These are phyloP conservation scores for Apaloderma vittatum DNA, from an alignment of 2,113 vertebrate genomes.

Conservation along the genomic window DNA sequence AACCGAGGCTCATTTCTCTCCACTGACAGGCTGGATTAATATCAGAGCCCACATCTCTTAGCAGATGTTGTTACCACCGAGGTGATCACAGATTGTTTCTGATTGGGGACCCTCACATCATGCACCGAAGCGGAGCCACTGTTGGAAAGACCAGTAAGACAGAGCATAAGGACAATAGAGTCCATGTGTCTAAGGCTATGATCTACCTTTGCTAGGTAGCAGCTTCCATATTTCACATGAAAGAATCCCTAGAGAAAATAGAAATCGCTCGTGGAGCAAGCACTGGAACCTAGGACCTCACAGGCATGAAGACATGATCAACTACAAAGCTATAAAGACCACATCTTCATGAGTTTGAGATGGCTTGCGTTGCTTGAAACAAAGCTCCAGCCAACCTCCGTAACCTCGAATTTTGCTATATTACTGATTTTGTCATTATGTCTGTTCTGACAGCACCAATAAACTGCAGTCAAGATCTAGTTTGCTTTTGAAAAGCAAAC, in stretches of 20 bases:
- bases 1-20: background rate
- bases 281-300: background rate
- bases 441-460: background rate
- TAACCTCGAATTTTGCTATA: background rate
- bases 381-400: background rate
- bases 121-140: background rate
- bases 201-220: background rate
- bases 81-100: background rate
- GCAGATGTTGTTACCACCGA: background rate
- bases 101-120: background rate
- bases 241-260: background rate
- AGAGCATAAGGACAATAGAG: background rate
- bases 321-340: background rate
- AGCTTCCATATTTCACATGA: background rate
- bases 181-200: background rate
- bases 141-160: background rate
- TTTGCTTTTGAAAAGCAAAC: background rate
- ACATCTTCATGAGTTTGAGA: background rate
- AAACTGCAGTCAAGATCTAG: background rate
- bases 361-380: background rate
- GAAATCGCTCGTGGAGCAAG: background rate
- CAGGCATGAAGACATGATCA: background rate
- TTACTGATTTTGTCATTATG: background rate
- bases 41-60: background rate
- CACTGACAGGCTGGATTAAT: background rate